Evolutionary conservation across 2,888 invertebrate genomes (phyloP).

Genomic region (Zaprionus obscuricornis): DNA sequence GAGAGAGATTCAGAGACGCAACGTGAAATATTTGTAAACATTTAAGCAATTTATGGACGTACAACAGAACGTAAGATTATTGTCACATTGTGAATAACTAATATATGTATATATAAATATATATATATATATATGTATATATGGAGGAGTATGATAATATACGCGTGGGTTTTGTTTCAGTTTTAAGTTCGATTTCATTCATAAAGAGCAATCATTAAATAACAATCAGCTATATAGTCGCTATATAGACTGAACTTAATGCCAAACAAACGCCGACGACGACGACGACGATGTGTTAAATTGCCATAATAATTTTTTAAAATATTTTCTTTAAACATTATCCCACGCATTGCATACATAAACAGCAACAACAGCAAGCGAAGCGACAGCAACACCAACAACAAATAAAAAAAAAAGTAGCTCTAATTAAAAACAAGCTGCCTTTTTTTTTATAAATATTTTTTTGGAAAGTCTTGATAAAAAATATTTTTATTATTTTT

Average conservation of each 20-base stretch:
- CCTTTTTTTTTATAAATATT: no score
- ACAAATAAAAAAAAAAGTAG: constrained; percentile 45
- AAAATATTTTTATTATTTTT: no score
- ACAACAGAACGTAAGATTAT: constrained; percentile 33
- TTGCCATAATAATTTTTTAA: constrained; percentile 56
- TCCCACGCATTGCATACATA: constrained; percentile 41
- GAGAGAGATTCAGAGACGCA: background rate
- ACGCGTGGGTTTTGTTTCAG: constrained; percentile 56
- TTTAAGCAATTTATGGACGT: constrained; percentile 70
- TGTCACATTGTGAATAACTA: constrained; percentile 46
- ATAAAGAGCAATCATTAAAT: constrained; percentile 73
- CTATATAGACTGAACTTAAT: constrained; percentile 60
- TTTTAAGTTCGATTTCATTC: constrained; percentile 65
- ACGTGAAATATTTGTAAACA: constrained; percentile 72
- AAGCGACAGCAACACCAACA: no score
- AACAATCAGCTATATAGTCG: constrained; percentile 73
- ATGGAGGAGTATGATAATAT: constrained; percentile 14
- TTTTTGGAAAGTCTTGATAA: constrained; percentile 53
- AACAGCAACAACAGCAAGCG: constrained; percentile 3
- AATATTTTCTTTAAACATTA: constrained; percentile 48
- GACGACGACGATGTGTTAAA: no score
- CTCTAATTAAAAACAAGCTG: constrained; percentile 73
- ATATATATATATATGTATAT: constrained; percentile 1
- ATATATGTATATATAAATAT: constrained; percentile 24
- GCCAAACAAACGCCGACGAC: constrained; percentile 75